Base-by-base conservation (phyloP, 2,888 invertebrate species). In the Beris morrisii region DNA sequence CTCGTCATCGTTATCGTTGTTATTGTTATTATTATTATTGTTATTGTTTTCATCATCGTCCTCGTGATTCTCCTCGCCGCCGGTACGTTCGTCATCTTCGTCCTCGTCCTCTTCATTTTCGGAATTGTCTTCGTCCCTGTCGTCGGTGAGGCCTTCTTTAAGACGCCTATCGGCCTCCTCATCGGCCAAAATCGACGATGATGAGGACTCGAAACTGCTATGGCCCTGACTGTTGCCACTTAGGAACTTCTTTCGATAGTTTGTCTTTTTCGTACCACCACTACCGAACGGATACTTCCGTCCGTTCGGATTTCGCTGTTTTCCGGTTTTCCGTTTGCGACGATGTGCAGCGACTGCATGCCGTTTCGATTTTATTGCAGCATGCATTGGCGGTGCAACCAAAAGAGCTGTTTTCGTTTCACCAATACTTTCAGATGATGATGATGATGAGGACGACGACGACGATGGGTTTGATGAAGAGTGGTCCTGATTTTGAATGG, bases 1-100 rank as follows among this genome's bases (percentile, higher is more conserved):
- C 48, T 67, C 64, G 57, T 70, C 68, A 63, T 72, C 64, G 11
- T 70, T 74, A 64, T 76, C 75, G 61, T 32, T 50, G 53, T 74
- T 75, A 71, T 74, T 76, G 22, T 75, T 43, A 13, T 55, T 43
- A 48, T 53, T 63, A n/a, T 53, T 58, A 46, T 53, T 57, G 31
- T 31, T 46, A 32, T 65, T 38, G 22, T 11, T 22, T 9, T 38
- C 54, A 30, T 59, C 64, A 4, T 28, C 46, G 15, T 59, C 48
- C 13, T 31, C 58, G 11, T 43, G 48, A 5, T 58, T 50, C 15
- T 58, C 67, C 9, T 61, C 50, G 11, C 53, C 52, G 32, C 59
- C 56, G n/a, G 22, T 30, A 15, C 69, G 67, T 22, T 67, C 65
- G 9, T 69, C 63, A 11, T 69, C 66, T 6, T 68, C 69, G 22